A percentile compares a stretch with the other conserved stretches of the same genome.
Evolutionary conservation across 2,888 invertebrate species (phyloP).

Genomic region (Coenonympha glycerion): DNA sequence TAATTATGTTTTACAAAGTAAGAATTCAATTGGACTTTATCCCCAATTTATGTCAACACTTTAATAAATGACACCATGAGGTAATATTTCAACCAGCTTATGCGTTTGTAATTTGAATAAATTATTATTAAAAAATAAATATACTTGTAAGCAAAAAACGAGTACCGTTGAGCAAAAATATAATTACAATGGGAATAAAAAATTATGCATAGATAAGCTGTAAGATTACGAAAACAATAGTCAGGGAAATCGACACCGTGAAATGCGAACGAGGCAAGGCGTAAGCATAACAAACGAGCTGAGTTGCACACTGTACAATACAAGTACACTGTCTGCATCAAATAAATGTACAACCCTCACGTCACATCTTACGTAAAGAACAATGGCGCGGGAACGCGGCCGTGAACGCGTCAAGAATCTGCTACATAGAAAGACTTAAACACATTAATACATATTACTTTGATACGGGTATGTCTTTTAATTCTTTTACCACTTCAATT

Average conservation of each 20-base stretch:
- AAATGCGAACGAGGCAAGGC: conserved; percentile 47
- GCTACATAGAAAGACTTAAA: conserved; percentile 1
- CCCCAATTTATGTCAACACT: neutral
- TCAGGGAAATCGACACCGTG: conserved; percentile 58
- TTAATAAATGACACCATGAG: neutral
- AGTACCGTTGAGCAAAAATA: conserved; percentile 14
- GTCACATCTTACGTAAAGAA: conserved; percentile 65
- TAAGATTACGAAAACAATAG: conserved; percentile 55
- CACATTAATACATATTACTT: neutral
- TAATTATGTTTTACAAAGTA: neutral
- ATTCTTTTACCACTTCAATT: too few relatives aligned
- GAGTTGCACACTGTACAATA: too few relatives aligned
- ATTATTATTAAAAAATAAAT: neutral
- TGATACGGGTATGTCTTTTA: conserved; percentile 3
- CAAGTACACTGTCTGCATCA: too few relatives aligned
- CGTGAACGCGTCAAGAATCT: conserved; percentile 54
- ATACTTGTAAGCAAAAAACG: conserved; percentile 18
- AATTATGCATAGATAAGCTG: conserved; percentile 34
- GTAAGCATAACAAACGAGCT: conserved; percentile 48
- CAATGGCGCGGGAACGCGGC: conserved; percentile 67
- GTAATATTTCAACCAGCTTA: neutral
- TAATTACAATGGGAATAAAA: conserved; percentile 29
- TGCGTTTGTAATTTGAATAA: neutral
- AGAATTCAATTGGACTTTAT: neutral
- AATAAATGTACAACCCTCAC: too few relatives aligned